Base-by-base conservation (phyloP, 1,140 invertebrate genomes). In the Eurosta solidaginis region DNA sequence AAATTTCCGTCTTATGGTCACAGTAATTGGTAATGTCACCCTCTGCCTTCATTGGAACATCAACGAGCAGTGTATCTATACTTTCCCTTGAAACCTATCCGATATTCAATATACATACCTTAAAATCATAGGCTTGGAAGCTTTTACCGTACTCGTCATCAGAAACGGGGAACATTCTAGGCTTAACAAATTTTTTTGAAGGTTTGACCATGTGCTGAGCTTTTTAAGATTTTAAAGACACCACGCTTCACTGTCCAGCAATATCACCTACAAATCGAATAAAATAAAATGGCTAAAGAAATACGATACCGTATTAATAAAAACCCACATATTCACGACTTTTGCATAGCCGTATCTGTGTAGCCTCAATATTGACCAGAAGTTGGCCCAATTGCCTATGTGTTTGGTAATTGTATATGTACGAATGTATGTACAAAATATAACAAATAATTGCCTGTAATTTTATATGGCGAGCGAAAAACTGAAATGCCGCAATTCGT, bases 301-400 rank as follows among this genome's bases (percentile, higher is more conserved):
- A 59, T 59, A 33, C 59, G 59, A 40, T 68, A 68, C n/a, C 36
- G 33, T 22, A 36, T 40, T 33, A 68, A 42, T 68, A 68, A 68
- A 68, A 68, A 40, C 33, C 59, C 33, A 68, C 59, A 68, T 22
- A 12, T n/a, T n/a, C n/a, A n/a, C n/a, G n/a, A n/a, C n/a, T n/a
- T n/a, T n/a, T n/a, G n/a, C n/a, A n/a, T n/a, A 14, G 33, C 59
- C 14, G 33, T n/a, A 63, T 7, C n/a, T n/a, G n/a, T n/a, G 40
- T 40, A 68, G 33, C 20, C 59, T 9, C n/a, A n/a, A 29, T 22
- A 14, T 52, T n/a, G n/a, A 68, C 59, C 59, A 68, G 29, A 29
- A 42, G 59, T 68, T 68, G 59, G 59, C 59, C 59, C 59, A 68
- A 40, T 68, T 68, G 29, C n/a, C 22, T 40, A 68, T 68, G 59